Evolutionary conservation across 2,113 vertebrate species (phyloP), one percentile per base, ranked within the genome.

Genomic region (Meriones unguiculatus): DNA sequence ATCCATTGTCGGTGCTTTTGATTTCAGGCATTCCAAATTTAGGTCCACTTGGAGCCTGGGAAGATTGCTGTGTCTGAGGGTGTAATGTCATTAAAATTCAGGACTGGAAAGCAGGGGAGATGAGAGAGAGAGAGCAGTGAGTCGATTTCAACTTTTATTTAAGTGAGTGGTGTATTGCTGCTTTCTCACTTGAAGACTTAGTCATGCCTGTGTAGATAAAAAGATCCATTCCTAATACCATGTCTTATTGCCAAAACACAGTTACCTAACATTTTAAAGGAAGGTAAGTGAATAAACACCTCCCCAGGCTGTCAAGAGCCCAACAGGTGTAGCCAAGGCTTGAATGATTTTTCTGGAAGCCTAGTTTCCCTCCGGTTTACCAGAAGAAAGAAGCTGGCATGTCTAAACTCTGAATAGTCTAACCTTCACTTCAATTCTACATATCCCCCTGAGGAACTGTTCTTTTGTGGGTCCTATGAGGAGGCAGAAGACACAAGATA

Each of bases 1-100:
- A 93, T 93, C 50, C 57, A 46, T 85, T 91, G 80, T 73, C 35
- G 38, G 57, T 54, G 38, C 13, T 91, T 86, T 91, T 91, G 69
- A 64, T 88, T 89, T 94, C 78, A 89, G 72, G 1, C 72, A 70
- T 91, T 91, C 90, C 96, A 96, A 96, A 76, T 76, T 89, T 76
- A 95, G 87, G 73, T 95, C 41, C 54, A 81, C 78, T 89, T 81
- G 65, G 59, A 87, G 24, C 52, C 93, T 65, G 41, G n/a, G 90
- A 70, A 90, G 54, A 70, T 14, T 65, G 72, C 12, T 89, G 3
- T 62, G 54, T 80, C 38, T 91, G 75, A 91, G 38, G 91, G 18
- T 52, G 7, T 62, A 93, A 65, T 93, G 93, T 93, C 84, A 81
- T 87, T 86, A 93, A 75, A 91, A 85, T 80, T 22, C 50, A 96